Evolutionary conservation across 2,113 vertebrate genomes (phyloP), one percentile per base, ranked within the genome.

Genomic region (Campylorhamphus procurvoides): DNA sequence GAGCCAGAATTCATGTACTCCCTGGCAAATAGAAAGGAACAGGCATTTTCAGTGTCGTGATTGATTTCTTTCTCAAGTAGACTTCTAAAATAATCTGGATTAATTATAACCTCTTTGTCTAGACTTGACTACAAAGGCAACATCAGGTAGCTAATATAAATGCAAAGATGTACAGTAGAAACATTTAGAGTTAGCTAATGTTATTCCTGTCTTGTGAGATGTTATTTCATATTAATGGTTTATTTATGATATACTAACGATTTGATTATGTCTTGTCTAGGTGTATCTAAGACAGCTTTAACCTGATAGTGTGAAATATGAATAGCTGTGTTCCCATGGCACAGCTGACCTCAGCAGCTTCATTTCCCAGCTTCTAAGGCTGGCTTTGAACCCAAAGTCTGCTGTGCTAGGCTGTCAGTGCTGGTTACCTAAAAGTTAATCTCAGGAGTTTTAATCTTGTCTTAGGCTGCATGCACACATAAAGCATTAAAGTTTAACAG

Each of bases 381-480:
- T 63, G 18, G 10, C 73, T 94, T 93, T 91, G 87, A 91, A 87
- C 47, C 33, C 1, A 0, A 78, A 20, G 12, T 88, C 63, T 91
- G 62, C 59, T 84, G 49, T 46, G 49, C 52, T 60, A 19, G 18
- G 33, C 56, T 93, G 66, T 78, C 84, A 80, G 0, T 62, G 63
- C 8, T 63, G 47, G 46, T 92, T 90, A 66, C 72, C 27, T 63
- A 39, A 83, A 94, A 74, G 55, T 72, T 88, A 47, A 46, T 67
- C 68, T 87, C 76, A 58, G 69, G 67, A 89, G 39, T 81, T 90
- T 75, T 93, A 93, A 94, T 96, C 94, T 86, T 86, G 35, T 94
- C 55, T 93, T 92, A 79, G 53, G 33, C 49, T 90, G 44, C 72
- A 68, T 76, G 66, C 40, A 73, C 71, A 93, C 58, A 25, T 81